A percentile compares a stretch with the other conserved stretches of the same genome.
phyloP scores from a whole-genome alignment of 1,140 invertebrate species.

The Brachionus koreanus region DNA sequence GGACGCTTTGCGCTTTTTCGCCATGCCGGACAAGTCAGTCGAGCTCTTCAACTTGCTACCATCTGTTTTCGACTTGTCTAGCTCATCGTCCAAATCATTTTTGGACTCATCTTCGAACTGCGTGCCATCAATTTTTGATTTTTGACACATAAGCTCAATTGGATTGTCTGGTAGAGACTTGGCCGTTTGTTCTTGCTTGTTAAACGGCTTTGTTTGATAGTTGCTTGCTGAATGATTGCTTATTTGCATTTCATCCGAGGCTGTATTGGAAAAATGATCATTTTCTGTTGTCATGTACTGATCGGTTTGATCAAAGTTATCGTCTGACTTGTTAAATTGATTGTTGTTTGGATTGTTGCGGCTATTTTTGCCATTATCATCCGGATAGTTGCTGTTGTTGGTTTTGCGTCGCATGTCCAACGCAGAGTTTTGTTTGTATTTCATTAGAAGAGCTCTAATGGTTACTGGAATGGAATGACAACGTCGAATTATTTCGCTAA shows the following conservation, averaged over 20 bases:
- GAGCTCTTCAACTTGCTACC: background rate
- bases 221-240: background rate
- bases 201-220: background rate
- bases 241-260: background rate
- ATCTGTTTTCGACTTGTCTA: background rate
- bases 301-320: background rate
- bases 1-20: constrained; percentile 3
- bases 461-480: constrained; percentile 20
- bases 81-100: background rate
- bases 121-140: background rate
- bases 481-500: constrained; percentile 11
- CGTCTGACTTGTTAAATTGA: background rate
- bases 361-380: constrained; percentile 18
- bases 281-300: background rate
- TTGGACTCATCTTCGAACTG: background rate
- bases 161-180: background rate
- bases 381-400: background rate
- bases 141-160: background rate
- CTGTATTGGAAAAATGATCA: background rate
- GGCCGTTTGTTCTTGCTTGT: background rate
- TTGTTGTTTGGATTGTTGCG: background rate
- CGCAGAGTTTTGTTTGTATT: constrained; percentile 19
- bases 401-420: background rate
- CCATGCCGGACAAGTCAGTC: background rate
- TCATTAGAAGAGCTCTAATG: constrained; percentile 17